Percentiles rank a stretch among this genome's conserved stretches.
These are phyloP conservation scores for Lasioglossum calceatum DNA, from an alignment of 2,888 invertebrate species.

Conservation along the genomic window DNA sequence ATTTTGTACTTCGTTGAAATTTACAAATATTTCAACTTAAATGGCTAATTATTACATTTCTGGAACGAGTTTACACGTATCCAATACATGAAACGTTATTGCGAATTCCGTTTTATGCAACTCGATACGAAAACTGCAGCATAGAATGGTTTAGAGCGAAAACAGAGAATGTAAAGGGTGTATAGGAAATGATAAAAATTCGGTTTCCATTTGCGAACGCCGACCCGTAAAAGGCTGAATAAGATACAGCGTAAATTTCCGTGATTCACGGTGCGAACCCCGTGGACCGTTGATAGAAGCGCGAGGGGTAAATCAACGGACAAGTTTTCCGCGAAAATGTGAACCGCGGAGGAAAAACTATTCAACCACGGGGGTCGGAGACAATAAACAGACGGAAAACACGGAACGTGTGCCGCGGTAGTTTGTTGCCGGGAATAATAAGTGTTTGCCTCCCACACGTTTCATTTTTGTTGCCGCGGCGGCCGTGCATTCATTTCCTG, in stretches of 20 bases:
- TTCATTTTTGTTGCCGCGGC: slow-evolving; percentile 8
- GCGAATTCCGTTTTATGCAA: background rate
- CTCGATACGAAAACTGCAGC: background rate
- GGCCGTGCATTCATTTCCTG: slow-evolving; percentile 33
- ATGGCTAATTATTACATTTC: background rate
- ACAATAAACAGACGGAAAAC: slow-evolving; percentile 12
- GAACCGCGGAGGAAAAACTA: background rate
- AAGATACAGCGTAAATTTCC: background rate
- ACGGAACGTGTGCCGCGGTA: background rate
- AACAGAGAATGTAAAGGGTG: background rate
- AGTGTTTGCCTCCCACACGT: slow-evolving; percentile 8
- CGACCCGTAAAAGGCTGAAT: background rate
- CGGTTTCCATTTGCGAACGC: background rate
- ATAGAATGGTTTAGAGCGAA: background rate
- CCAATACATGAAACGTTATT: background rate
- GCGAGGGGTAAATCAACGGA: background rate
- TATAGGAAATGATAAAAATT: background rate
- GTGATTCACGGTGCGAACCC: background rate
- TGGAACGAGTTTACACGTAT: background rate
- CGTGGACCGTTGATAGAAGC: background rate
- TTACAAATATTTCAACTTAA: no score
- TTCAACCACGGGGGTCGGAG: background rate
- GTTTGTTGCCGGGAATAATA: slow-evolving; percentile 28
- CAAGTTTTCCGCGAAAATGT: background rate
- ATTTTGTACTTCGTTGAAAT: no score